Base-by-base conservation (phyloP, 2,113 vertebrate genomes). In the Rana temporaria region DNA sequence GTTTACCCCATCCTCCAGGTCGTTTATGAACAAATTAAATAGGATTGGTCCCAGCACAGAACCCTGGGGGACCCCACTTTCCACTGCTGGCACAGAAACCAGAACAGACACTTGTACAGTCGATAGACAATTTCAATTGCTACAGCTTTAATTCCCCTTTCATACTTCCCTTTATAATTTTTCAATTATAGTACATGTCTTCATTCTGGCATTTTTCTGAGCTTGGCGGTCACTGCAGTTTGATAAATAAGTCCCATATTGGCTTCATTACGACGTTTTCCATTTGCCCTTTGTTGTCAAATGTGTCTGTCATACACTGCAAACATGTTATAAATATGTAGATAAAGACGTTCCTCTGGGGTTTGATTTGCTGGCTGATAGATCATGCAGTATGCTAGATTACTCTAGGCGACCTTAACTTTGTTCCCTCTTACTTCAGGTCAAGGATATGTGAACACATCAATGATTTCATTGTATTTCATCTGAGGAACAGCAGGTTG, bases 301-400 rank as follows among this genome's bases (percentile, higher is more conserved):
- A 59, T 55, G 30, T 16, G 12, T 55, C 55, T 59, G 30, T 55
- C 17, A 79, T 68, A 79, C 65, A n/a, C 65, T 38, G 26, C 24
- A 56, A 78, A 55, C 26, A 78, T 78, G 65, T 79, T 79, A 79
- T 75, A 56, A 74, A 67, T 82, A 74, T 74, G 70, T 67, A 82
- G 34, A 81, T 81, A 52, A 73, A 81, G 60, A 73, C 6, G 19
- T 56, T 32, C 60, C 69, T 24, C n/a, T 65, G 71, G 52, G 62
- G n/a, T 8, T 75, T 66, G 63, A 53, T 52, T 66, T 56, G 3
- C 34, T 62, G 66, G 66, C 48, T 70, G 78, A 62, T 60, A 70
- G 70, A 80, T n/a, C n/a, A n/a, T 75, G 55, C 17, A 62, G 66
- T 42, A 57, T 62, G 66, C 34, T 26, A 52, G 56, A 80, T 69